A percentile compares a stretch with the other conserved stretches of the same genome.
Evolutionary conservation across 35 echinoderm and acorn worm species (phyloP).

Genomic region (Apostichopus californicus): DNA sequence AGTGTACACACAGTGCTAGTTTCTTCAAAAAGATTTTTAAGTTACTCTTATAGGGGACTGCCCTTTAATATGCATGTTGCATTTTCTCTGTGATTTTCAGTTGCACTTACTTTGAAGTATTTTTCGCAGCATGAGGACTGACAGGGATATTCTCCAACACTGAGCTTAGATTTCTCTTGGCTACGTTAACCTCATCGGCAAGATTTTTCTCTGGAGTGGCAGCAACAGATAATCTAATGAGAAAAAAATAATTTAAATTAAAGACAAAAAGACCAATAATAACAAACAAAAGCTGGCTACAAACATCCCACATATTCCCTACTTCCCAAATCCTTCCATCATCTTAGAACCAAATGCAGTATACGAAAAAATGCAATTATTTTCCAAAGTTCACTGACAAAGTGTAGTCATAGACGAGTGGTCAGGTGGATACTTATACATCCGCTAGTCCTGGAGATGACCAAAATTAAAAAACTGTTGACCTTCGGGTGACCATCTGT

Average conservation of each 20-base stretch:
- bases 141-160: constrained; percentile 55
- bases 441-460: neutral
- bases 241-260: neutral
- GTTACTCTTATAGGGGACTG: neutral
- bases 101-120: constrained; percentile 22
- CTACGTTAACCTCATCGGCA: neutral
- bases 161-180: constrained; percentile 71
- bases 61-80: neutral
- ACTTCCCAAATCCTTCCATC: neutral
- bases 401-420: neutral
- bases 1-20: neutral
- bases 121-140: neutral
- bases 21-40: neutral
- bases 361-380: neutral
- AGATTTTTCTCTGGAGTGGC: constrained; percentile 32
- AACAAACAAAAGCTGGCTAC: neutral
- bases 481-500: neutral
- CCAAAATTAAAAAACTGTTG: neutral
- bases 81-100: neutral
- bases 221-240: constrained; percentile 33
- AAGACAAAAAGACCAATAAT: too few relatives aligned
- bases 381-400: neutral
- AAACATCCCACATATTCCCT: neutral
- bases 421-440: neutral
- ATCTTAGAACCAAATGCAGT: neutral